Base-by-base conservation (phyloP, 2,888 invertebrate species). In the Cylindroiulus punctatus region DNA sequence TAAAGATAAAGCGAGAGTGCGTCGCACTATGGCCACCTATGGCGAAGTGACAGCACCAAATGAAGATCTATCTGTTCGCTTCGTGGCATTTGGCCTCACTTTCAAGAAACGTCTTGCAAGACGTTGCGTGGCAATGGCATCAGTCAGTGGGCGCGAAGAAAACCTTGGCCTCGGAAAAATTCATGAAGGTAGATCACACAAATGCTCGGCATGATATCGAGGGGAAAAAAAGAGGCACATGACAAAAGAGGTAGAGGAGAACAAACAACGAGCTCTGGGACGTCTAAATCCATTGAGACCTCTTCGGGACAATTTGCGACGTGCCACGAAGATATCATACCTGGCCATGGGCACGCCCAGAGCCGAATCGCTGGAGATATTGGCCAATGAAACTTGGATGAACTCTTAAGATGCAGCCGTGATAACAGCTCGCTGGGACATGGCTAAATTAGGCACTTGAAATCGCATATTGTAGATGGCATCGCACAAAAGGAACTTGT, bases 1-100 rank as follows among this genome's bases (percentile, higher is more conserved):
- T 83, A 83, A 42, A 83, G 83, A 83, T 83, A 83, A 83, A 83
- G 83, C 83, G 2, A 36, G 83, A 83, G 83, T 83, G 44, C 83
- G 83, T 83, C 83, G 83, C 83, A 83, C 84, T 52, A 84, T 52
- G 52, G 52, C 84, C 84, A 84, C 84, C 84, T 84, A 84, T 84
- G 84, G 84, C 52, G 84, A 52, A 84, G 44, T 84, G 84, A 84
- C 84, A 84, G 84, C 52, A 30, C 52, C 57, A 84, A 84, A 84
- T 84, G 84, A 84, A 84, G 84, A 84, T 84, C 84, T 84, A 84
- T 84, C 47, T 57, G 84, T 84, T 84, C 57, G 26, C 30, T 32
- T 10, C 26, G 30, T 84, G 84, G 84, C 84, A 84, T 84, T 84
- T 84, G 84, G 47, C 84, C 84, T 84, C 32, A 12, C 57, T 7